Base-by-base conservation (phyloP, 2,113 vertebrate species). In the Tichodroma muraria region DNA sequence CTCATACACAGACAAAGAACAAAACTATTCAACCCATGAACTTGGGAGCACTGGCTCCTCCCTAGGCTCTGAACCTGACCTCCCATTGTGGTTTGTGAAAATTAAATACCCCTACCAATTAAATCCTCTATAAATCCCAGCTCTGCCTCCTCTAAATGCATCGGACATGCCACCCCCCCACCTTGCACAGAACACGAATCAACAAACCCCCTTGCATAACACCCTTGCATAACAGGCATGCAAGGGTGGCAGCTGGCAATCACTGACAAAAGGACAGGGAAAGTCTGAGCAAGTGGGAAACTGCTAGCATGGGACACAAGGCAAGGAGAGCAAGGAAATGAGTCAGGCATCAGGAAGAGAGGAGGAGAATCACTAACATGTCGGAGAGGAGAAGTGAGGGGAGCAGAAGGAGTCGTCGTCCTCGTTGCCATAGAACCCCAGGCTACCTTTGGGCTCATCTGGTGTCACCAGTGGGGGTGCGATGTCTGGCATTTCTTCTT, bases 381-480 rank as follows among this genome's bases (percentile, higher is more conserved):
- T 98, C 0, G 98, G 98, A 98, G 98, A 98, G 98, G 98, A 99
- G 99, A 99, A 99, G 99, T 99, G 98, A 98, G 99, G 99, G 98
- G 99, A 99, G 99, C 99, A 99, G 99, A 99, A 99, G 87, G 99
- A 99, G 99, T 99, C 99, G 98, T 99, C 99, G 97, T 99, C 99
- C 97, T 99, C 99, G 99, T 98, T 99, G 99, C 99, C 98, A 98
- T 99, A 98, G 99, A 97, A 99, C 98, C 99, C 99, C 99, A 99
- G 99, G 99, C 99, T 99, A 99, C 99, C 99, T 99, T 99, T 99
- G 98, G 99, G 99, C 98, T 99, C 99, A 37, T 99, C 99, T 97
- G 99, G 99, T 96, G 99, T 99, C 98, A 99, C 99, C 95, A 99
- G 98, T 80, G 99, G 99, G 27, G 99, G 99, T 54, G 99, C 99